These are phyloP conservation scores for Tetragonula clypearis DNA, from an alignment of 1,140 invertebrate genomes.

Conservation along the genomic window DNA sequence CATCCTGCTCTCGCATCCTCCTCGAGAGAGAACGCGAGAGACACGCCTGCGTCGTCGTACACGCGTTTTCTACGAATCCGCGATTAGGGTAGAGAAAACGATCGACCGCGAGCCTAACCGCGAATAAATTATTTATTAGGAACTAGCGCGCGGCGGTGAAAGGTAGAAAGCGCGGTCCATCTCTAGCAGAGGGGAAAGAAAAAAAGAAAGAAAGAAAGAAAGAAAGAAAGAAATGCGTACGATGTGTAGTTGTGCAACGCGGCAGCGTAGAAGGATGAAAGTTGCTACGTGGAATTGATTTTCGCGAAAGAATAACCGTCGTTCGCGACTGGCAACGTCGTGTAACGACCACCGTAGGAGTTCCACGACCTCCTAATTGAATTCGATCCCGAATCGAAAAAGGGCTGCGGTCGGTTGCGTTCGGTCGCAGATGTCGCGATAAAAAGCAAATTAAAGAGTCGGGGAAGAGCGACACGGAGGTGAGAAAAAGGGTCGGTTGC, in stretches of 20 bases:
- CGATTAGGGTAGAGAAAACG: not conserved
- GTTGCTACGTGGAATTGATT: not conserved
- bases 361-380: constrained; percentile 47
- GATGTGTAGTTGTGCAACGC: constrained; percentile 15
- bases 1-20: too few species aligned
- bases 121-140: constrained; percentile 34
- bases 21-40: too few species aligned
- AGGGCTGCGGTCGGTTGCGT: too few species aligned
- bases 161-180: constrained; percentile 27
- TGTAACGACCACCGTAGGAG: constrained; percentile 43
- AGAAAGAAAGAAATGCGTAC: not conserved
- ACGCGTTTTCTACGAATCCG: not conserved
- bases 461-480: constrained; percentile 4
- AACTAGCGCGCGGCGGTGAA: constrained; percentile 21
- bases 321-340: not conserved
- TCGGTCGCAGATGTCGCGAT: constrained; percentile 22
- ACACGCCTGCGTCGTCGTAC: not conserved
- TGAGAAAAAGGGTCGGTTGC: constrained; percentile 3
- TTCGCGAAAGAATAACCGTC: not conserved
- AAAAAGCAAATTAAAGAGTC: constrained; percentile 50
- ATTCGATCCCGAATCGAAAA: constrained; percentile 30
- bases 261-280: not conserved
- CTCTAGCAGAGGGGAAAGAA: not conserved
- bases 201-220: too few species aligned
- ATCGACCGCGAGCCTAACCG: not conserved